phyloP scores from a whole-genome alignment of 2,113 vertebrate species.

The Micromys minutus region DNA sequence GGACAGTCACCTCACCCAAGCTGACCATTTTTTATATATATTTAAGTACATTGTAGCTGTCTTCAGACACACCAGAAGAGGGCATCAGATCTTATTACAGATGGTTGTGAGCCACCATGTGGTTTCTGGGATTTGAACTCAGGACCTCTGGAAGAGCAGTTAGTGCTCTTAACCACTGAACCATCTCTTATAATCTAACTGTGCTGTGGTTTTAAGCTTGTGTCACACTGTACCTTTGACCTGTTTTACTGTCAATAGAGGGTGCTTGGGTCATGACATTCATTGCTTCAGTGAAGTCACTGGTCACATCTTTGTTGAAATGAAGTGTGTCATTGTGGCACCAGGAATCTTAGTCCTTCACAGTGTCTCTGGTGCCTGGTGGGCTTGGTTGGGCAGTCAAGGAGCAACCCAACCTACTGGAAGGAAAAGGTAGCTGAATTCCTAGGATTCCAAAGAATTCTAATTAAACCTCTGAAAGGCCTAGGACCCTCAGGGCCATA shows the following conservation, averaged over 20 bases:
- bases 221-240: not conserved
- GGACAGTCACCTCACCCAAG: no score
- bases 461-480: not conserved
- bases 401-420: not conserved
- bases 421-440: not conserved
- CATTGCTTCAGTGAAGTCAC: not conserved
- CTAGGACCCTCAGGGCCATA: not conserved
- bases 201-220: not conserved
- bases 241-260: not conserved
- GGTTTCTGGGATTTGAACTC: no score
- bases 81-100: no score
- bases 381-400: not conserved
- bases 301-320: not conserved
- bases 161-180: no score
- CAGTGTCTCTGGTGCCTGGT: not conserved
- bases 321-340: not conserved
- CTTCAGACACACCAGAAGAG: no score
- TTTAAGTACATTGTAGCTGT: no score
- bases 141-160: no score
- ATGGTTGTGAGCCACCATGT: no score
- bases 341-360: not conserved
- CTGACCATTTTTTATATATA: no score
- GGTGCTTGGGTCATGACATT: not conserved
- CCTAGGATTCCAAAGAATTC: not conserved
- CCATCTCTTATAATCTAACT: not conserved